Base-by-base conservation (phyloP, 1,140 invertebrate species). In the Drosophila ogumai region DNA sequence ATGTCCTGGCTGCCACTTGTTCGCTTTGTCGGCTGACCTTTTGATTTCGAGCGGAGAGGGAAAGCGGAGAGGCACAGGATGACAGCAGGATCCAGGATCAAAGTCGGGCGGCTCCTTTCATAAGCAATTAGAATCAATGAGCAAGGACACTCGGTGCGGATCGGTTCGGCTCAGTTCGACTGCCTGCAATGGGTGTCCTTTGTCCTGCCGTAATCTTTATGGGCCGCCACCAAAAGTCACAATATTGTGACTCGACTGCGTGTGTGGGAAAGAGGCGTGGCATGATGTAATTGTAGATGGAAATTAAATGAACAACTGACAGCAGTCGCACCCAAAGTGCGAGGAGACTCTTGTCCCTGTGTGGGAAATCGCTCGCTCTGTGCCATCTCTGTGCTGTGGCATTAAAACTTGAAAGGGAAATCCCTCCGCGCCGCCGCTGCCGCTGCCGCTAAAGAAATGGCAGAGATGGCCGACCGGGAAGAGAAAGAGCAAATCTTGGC, bases 101-200 rank as follows among this genome's bases (percentile, higher is more conserved):
- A 25, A 68, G 46, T 44, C 25, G 22, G 80, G 47, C 82, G 82
- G 82, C 68, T 40, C 65, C 80, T 87, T 87, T 87, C 61, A 87
- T 78, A 63, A 56, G 84, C 84, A 87, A 87, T 87, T 87, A 87
- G 84, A 74, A 74, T 74, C 84, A 87, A 88, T 88, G 84, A 87
- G 79, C 80, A 87, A 87, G 84, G 84, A 87, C 84, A 87, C 75
- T 86, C 54, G 63, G 15, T 25, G 22, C 47, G 34, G 43, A 50
- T 55, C 55, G 13, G 50, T 63, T 60, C 43, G 6, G 43, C 46
- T 61, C 43, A 10, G 19, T n/a, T 12, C 47, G 47, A 31, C 47
- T 49, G 47, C 47, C 46, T 60, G 25, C 25, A 5, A 28, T 28
- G 25, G 6, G 25, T 41, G 38, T 19, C 32, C 75, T 76, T 79